phyloP scores from a whole-genome alignment of 2,888 invertebrate genomes.

The Norana najaformis region DNA sequence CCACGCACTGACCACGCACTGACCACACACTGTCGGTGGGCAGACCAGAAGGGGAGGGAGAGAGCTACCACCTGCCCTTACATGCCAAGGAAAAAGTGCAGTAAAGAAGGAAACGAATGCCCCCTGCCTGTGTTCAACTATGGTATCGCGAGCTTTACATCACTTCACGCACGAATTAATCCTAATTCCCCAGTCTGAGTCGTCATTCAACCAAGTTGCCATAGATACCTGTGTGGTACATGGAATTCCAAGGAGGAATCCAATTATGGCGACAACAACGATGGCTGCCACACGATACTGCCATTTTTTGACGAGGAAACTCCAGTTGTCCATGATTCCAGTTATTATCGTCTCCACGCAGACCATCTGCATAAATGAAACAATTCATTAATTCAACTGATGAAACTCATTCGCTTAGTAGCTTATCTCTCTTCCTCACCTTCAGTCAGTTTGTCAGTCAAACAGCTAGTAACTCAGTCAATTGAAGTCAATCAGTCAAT shows the following conservation, averaged over 20 bases:
- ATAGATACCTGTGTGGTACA: conserved; percentile 43
- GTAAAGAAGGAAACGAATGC: no score
- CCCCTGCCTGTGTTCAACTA: no score
- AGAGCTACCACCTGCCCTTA: no score
- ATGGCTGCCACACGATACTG: conserved; percentile 38
- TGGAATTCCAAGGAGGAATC: conserved; percentile 42
- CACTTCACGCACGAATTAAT: no score
- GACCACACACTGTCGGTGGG: no score
- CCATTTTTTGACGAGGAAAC: conserved; percentile 36
- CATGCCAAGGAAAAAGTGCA: no score
- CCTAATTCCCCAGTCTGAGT: not conserved
- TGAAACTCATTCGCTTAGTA: no score
- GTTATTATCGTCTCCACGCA: conserved; percentile 47
- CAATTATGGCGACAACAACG: conserved; percentile 36
- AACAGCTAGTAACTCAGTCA: not conserved
- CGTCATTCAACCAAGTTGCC: no score
- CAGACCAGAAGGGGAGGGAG: no score
- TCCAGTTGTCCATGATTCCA: conserved; percentile 43
- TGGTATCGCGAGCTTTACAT: no score
- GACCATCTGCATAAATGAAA: conserved; percentile 42
- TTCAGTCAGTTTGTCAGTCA: not conserved
- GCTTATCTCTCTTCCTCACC: not conserved
- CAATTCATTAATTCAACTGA: no score
- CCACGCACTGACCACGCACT: no score
- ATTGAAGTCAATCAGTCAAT: not conserved